Evolutionary conservation across 2,113 vertebrate genomes (phyloP), one percentile per base, ranked within the genome.

Genomic region (Tragelaphus scriptus): DNA sequence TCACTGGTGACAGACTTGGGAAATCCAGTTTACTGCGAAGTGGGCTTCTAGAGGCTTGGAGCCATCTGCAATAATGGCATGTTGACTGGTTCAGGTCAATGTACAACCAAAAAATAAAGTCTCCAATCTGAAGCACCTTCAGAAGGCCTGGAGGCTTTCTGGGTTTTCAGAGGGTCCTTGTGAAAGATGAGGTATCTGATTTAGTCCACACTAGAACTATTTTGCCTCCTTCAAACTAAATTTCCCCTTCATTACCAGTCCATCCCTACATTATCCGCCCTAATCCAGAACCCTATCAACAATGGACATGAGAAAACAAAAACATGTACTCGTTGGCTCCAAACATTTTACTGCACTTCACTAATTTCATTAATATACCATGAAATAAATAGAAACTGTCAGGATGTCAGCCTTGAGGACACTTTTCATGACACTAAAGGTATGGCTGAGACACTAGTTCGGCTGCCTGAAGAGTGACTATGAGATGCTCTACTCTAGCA

Each of bases 321-420:
- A 82, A 81, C 0, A 10, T 55, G 79, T 96, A 92, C n/a, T 77
- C 59, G 9, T 53, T 95, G 23, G 25, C 61, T 65, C 30, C n/a
- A 53, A 94, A 77, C 40, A 61, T 68, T 63, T 75, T 75, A 90
- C 2, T 88, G 26, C 0, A 58, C 16, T 77, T 92, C 56, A 91
- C 80, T 85, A 89, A 84, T 30, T 95, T 84, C 87, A 95, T 85
- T 71, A 90, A 88, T 49, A 88, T 26, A 59, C 4, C 51, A 93
- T 55, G 53, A 95, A 87, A 86, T 84, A 94, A 87, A 86, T 71
- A 95, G 85, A 95, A 79, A 85, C 7, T 68, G 56, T 86, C 68
- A 94, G 51, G 71, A 75, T 55, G 32, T 81, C 86, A 77, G 59
- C 7, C 56, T 71, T n/a, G 8, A 94, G 28, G 19, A 87, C 23